These are phyloP conservation scores for Acronicta alni DNA, from an alignment of 2,888 invertebrate genomes.

Conservation along the genomic window DNA sequence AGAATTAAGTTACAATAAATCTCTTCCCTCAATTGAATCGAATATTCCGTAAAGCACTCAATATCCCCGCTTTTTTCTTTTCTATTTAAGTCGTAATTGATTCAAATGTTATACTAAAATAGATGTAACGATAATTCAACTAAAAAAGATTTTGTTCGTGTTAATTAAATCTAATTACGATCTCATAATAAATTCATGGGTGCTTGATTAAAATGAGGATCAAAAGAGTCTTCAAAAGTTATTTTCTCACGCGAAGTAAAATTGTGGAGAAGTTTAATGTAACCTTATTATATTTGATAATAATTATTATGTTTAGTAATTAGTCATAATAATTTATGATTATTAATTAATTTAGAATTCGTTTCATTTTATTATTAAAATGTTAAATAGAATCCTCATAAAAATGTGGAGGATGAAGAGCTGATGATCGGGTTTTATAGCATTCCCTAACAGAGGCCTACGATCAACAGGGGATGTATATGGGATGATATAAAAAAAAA, in stretches of 20 bases:
- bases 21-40: conserved; percentile 44
- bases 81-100: conserved; percentile 27
- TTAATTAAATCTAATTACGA: conserved; percentile 48
- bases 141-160: conserved; percentile 20
- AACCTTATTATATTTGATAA: not conserved
- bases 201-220: conserved; percentile 48
- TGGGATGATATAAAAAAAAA: conserved; percentile 2
- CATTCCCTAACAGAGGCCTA: no score
- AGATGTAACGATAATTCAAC: conserved; percentile 15
- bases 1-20: conserved; percentile 50
- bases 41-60: conserved; percentile 9
- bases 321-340: no score
- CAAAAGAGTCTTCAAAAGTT: conserved; percentile 34
- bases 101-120: conserved; percentile 17
- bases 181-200: conserved; percentile 42
- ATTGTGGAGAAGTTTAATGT: conserved; percentile 5
- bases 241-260: conserved; percentile 8
- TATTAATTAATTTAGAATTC: no score
- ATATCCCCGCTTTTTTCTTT: conserved; percentile 28
- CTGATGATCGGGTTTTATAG: no score
- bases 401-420: no score
- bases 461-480: no score
- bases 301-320: not conserved
- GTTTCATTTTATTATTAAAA: no score
- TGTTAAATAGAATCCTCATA: no score